Evolutionary conservation across 1,140 invertebrate species (phyloP).

Genomic region (Scaptomyza pallida): DNA sequence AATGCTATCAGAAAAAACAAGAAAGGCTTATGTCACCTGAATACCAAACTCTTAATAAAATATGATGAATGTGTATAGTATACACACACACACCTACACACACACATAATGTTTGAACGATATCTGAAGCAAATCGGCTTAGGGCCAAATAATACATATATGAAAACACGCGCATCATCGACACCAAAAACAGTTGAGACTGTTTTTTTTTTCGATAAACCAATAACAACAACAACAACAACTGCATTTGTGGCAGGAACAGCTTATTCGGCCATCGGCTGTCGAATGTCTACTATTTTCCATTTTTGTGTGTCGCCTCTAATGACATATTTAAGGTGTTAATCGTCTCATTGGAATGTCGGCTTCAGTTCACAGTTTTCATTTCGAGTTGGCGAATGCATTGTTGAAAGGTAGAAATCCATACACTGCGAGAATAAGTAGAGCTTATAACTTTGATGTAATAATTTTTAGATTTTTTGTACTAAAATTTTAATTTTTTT

Average conservation of each 20-base stretch:
- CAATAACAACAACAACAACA: constrained; percentile 38
- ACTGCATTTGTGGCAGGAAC: constrained; percentile 48
- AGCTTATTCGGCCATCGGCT: constrained; percentile 53
- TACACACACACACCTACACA: background rate
- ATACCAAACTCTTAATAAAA: background rate
- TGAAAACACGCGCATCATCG: constrained; percentile 75
- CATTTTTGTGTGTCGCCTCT: constrained; percentile 74
- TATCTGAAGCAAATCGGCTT: constrained; percentile 69
- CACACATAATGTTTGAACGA: constrained; percentile 19
- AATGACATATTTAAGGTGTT: constrained; percentile 82
- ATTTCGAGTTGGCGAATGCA: constrained; percentile 55
- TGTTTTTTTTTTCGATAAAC: too few relatives aligned
- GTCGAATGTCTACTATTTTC: constrained; percentile 74
- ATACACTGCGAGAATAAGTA: background rate
- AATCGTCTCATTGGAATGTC: constrained; percentile 76
- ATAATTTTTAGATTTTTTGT: too few relatives aligned
- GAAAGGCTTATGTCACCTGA: constrained; percentile 35
- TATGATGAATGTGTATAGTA: background rate
- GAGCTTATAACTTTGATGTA: too few relatives aligned
- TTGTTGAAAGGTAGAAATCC: constrained; percentile 50
- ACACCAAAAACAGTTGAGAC: too few relatives aligned
- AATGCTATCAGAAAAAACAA: background rate
- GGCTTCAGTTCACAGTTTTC: constrained; percentile 20
- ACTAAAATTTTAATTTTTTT: too few relatives aligned
- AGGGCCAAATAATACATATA: constrained; percentile 74